Conservation (phyloP, 2,797 vertebrate genomes). For the Distichodus sexfasciatus region DNA sequence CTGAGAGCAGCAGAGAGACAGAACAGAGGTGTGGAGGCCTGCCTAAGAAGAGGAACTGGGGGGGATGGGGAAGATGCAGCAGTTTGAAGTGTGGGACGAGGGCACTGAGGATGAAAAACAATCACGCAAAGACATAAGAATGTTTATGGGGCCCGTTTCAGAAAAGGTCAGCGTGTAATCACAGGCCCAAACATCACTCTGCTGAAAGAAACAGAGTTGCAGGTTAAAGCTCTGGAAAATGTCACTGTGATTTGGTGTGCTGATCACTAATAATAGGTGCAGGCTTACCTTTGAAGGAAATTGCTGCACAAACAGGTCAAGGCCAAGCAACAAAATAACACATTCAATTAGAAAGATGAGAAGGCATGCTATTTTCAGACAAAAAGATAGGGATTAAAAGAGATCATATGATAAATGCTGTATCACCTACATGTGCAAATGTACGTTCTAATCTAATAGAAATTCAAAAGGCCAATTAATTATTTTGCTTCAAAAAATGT, state of each 20-base stretch:
- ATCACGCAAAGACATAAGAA: constrained; percentile 22
- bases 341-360: constrained; percentile 7
- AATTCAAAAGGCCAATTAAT: too few relatives aligned
- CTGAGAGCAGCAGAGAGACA: constrained; percentile 25
- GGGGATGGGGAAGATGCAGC: not conserved
- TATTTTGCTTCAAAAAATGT: too few relatives aligned
- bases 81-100: not conserved
- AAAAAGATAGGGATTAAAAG: constrained; percentile 6
- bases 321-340: constrained; percentile 46
- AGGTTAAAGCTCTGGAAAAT: constrained; percentile 68
- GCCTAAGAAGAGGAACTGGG: not conserved
- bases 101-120: not conserved
- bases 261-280: constrained; percentile 66
- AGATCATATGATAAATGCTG: too few relatives aligned
- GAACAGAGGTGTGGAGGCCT: constrained; percentile 7
- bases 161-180: constrained; percentile 71
- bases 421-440: too few relatives aligned
- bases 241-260: constrained; percentile 68
- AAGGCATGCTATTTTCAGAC: not conserved
- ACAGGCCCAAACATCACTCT: constrained; percentile 63
- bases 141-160: constrained; percentile 57
- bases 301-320: constrained; percentile 52
- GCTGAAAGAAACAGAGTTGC: constrained; percentile 59
- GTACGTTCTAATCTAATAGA: too few relatives aligned
- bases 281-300: constrained; percentile 53